Percentiles rank a stretch among this genome's conserved stretches.
phyloP scores from a whole-genome alignment of 2,797 vertebrate genomes.

The Podarcis siculus region DNA sequence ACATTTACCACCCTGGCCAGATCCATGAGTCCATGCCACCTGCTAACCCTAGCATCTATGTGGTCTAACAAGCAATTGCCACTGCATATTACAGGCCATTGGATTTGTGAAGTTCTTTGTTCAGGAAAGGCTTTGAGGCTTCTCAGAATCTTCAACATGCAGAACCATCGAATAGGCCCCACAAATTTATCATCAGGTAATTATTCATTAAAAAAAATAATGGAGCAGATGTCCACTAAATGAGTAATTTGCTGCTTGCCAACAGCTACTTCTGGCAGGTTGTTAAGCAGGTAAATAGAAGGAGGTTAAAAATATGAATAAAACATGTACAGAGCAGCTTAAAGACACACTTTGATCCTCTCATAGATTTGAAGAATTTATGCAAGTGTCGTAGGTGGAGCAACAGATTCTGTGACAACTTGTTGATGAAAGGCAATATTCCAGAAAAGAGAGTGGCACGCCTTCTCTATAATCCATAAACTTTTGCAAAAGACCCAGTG shows the following conservation, averaged over 20 bases:
- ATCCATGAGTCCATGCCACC: background rate
- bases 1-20: background rate
- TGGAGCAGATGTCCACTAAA: conserved; percentile 70
- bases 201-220: conserved; percentile 62
- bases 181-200: conserved; percentile 51
- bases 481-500: conserved; percentile 3
- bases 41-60: background rate
- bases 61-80: background rate
- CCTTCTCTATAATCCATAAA: background rate
- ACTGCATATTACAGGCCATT: background rate
- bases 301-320: conserved; percentile 65
- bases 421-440: background rate
- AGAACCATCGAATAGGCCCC: conserved; percentile 43
- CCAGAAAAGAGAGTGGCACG: background rate
- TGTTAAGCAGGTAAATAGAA: conserved; percentile 66
- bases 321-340: conserved; percentile 56
- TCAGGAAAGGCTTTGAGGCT: conserved; percentile 8
- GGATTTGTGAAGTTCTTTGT: background rate
- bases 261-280: conserved; percentile 60
- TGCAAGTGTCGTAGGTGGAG: conserved; percentile 26
- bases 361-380: conserved; percentile 38
- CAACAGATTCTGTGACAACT: background rate
- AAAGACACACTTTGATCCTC: conserved; percentile 47
- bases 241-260: conserved; percentile 64
- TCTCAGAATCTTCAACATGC: conserved; percentile 34